phyloP scores from a whole-genome alignment of 1,140 invertebrate species.

The Vanessa atalanta region DNA sequence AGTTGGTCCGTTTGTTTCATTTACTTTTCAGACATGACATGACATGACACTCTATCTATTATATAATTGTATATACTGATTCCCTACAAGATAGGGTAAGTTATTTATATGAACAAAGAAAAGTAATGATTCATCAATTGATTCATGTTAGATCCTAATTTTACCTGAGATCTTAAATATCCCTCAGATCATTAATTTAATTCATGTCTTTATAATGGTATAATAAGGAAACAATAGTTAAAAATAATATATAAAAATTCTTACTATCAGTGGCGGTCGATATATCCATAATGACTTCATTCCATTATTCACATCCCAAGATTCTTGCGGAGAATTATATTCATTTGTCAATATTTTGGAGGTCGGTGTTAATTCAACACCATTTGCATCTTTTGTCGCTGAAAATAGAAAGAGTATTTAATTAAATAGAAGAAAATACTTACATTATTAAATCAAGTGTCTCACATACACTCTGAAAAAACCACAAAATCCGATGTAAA shows the following conservation, averaged over 20 bases:
- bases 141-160: no score
- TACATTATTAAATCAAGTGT: not conserved
- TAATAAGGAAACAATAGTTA: not conserved
- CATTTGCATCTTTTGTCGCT: constrained; percentile 40
- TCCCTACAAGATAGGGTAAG: no score
- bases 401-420: constrained; percentile 19
- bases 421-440: not conserved
- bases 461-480: constrained; percentile 27
- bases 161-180: no score
- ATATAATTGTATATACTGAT: no score
- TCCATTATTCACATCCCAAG: constrained; percentile 40
- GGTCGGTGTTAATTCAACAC: not conserved
- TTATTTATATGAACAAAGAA: no score
- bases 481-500: constrained; percentile 14
- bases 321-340: constrained; percentile 34
- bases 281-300: constrained; percentile 53
- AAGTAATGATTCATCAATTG: no score
- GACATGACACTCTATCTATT: no score
- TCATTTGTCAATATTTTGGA: constrained; percentile 31
- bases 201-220: not conserved
- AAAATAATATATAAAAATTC: not conserved
- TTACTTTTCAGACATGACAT: no score
- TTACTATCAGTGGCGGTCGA: constrained; percentile 46
- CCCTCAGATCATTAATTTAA: no score
- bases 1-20: no score